These are phyloP conservation scores for Rambutsinella grinnellia DNA, from an alignment of 2,888 invertebrate genomes.

Conservation along the genomic window DNA sequence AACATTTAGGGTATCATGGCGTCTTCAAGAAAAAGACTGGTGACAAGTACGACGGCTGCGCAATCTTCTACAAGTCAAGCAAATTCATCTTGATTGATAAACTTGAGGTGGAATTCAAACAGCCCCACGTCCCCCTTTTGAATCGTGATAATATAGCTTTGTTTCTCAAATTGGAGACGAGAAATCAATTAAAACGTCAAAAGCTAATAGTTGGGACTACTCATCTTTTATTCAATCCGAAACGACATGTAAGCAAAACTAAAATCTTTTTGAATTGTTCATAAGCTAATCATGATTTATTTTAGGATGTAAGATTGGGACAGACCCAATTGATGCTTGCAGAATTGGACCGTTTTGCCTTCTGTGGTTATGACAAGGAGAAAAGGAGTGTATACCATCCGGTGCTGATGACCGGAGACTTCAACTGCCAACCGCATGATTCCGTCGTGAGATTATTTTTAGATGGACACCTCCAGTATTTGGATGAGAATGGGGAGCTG, in stretches of 20 bases:
- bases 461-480: conserved; percentile 71
- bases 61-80: conserved; percentile 82
- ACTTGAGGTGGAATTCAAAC: conserved; percentile 79
- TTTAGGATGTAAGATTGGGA: conserved; percentile 86
- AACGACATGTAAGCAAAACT: conserved; percentile 74
- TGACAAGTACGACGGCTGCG: conserved; percentile 87
- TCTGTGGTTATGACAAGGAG: conserved; percentile 67
- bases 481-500: conserved; percentile 37
- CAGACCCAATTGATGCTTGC: conserved; percentile 88
- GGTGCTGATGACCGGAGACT: conserved; percentile 91
- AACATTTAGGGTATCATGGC: conserved; percentile 77
- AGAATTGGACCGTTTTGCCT: conserved; percentile 85
- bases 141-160: conserved; percentile 91
- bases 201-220: conserved; percentile 89
- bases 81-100: conserved; percentile 78
- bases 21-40: conserved; percentile 89
- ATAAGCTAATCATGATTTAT: neutral
- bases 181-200: conserved; percentile 68
- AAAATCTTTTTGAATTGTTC: too few relatives aligned
- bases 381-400: conserved; percentile 76
- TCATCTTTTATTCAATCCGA: conserved; percentile 93
- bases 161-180: conserved; percentile 80
- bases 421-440: conserved; percentile 85
- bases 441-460: conserved; percentile 79
- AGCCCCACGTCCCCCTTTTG: conserved; percentile 74